Conservation (phyloP, 2,888 invertebrate genomes). For the Andrena praecox region DNA sequence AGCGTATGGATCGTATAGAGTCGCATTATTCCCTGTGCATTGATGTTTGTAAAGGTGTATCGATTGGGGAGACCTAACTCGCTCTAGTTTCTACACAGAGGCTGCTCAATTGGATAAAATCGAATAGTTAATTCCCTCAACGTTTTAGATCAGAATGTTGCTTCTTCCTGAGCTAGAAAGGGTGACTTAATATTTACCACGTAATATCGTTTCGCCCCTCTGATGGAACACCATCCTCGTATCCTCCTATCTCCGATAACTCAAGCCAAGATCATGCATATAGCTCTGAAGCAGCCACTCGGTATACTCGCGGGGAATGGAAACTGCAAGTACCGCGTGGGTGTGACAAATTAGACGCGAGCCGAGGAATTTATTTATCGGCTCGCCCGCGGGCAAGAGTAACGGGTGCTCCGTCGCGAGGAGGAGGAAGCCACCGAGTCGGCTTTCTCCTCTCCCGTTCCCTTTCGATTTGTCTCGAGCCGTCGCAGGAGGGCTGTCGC, state of each 20-base stretch:
- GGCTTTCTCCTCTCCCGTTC: conserved; percentile 43
- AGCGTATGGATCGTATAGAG: neutral
- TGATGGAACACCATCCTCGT: neutral
- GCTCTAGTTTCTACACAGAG: too few relatives aligned
- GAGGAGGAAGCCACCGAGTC: conserved; percentile 18
- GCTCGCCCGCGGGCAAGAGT: conserved; percentile 7
- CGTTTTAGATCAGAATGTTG: too few relatives aligned
- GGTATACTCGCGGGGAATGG: neutral
- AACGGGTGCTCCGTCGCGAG: conserved; percentile 11
- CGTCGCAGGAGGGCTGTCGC: conserved; percentile 69
- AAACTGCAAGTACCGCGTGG: neutral
- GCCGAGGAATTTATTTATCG: conserved; percentile 41
- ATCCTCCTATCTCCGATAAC: neutral
- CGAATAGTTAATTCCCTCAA: too few relatives aligned
- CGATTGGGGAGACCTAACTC: neutral
- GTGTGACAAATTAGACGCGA: conserved; percentile 17
- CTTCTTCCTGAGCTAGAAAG: too few relatives aligned
- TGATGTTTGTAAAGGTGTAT: neutral
- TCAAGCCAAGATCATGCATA: neutral
- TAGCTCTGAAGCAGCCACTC: neutral
- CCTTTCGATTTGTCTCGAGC: conserved; percentile 68
- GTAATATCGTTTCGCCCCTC: neutral
- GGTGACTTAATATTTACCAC: too few relatives aligned
- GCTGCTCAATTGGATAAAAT: too few relatives aligned
- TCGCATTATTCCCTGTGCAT: conserved; percentile 3